Base-by-base conservation (phyloP, 1,140 invertebrate genomes). In the Sarcophaga peregrina region DNA sequence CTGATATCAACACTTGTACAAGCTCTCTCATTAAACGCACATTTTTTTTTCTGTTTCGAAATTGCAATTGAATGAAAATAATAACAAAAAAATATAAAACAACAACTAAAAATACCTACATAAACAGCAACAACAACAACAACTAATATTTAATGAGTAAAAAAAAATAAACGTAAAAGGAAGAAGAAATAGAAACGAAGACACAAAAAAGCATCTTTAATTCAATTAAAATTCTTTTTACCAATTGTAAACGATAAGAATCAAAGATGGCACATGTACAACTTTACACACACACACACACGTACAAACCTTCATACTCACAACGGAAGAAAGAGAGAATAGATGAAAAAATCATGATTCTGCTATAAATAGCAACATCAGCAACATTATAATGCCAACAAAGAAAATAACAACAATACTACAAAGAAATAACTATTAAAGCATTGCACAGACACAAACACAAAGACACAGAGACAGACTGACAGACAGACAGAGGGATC, bases 151-250 rank as follows among this genome's bases (percentile, higher is more conserved):
- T 62, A 37, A 7, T 25, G 62, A 62, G 58, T 15, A 7, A n/a
- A 15, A 7, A n/a, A 15, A 15, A 62, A 62, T 15, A n/a, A 37
- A 37, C 25, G 25, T 37, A 37, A 37, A 37, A 37, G 25, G 73
- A 37, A 75, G 11, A 75, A 37, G 46, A 75, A 37, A 75, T 25
- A 73, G 1, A 15, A 47, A 46, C 48, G 5, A 76, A n/a, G 45
- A 48, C 48, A 48, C 48, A n/a, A 47, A 76, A 76, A 76, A 76
- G 48, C 47, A 76, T 76, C 74, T 76, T 76, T 76, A 76, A 76
- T 76, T 76, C 48, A 76, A 76, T 76, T 76, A 76, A 76, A 76
- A 76, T 76, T 37, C 25, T 37, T 76, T 76, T 48, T 76, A 76
- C 74, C 25, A 76, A 76, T 76, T 76, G 74, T 76, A 76, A 48